Evolutionary conservation across 1,140 invertebrate genomes (phyloP).

Genomic region (Steinernema feltiae): DNA sequence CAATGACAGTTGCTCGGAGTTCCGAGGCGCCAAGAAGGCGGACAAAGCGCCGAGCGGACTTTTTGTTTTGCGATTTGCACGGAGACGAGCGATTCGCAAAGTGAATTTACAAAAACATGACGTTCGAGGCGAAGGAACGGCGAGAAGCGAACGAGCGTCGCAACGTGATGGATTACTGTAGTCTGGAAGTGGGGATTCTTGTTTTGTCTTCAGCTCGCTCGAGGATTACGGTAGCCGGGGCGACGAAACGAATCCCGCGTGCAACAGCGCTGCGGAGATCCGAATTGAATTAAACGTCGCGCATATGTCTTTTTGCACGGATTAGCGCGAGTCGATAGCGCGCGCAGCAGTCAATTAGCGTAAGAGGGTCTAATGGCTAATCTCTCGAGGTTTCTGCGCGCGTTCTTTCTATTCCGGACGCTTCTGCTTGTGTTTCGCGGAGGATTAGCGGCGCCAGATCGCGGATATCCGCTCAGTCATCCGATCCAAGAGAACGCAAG

Average conservation of each 20-base stretch:
- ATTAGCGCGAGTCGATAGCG: background rate
- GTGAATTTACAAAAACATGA: background rate
- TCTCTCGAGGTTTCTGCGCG: background rate
- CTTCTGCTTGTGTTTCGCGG: background rate
- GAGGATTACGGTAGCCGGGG: too few species aligned
- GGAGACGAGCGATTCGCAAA: background rate
- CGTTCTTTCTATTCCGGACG: background rate
- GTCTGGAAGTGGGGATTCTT: too few species aligned
- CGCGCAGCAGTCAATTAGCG: background rate
- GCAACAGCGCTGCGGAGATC: too few species aligned
- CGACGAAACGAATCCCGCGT: too few species aligned
- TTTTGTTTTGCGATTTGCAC: background rate
- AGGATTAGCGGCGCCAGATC: background rate
- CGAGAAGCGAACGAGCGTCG: too few species aligned
- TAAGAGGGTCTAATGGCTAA: conserved; percentile 2
- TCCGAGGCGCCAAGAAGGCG: background rate
- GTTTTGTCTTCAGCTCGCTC: too few species aligned
- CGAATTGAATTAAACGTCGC: background rate
- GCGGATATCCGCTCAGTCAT: background rate
- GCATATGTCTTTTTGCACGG: too few species aligned
- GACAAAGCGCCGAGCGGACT: background rate
- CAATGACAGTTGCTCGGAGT: background rate
- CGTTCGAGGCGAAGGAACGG: too few species aligned
- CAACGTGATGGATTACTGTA: too few species aligned
- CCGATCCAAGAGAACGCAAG: background rate